Base-by-base conservation (phyloP, 2,113 vertebrate species). In the Phylloscopus trochiloides region DNA sequence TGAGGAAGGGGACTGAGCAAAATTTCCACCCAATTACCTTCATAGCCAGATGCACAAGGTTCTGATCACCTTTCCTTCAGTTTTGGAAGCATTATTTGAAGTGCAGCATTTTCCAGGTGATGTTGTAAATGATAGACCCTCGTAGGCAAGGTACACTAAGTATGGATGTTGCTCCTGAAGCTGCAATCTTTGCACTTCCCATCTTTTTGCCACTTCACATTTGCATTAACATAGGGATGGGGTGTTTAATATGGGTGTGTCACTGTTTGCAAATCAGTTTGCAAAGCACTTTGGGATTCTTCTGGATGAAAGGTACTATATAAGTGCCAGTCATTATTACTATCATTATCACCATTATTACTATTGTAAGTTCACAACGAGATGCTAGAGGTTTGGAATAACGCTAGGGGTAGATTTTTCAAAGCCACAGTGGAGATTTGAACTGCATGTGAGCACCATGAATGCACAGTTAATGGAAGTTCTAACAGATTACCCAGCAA, bases 311-410 rank as follows among this genome's bases (percentile, higher is more conserved):
- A 90, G 76, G 58, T 84, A 54, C 70, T 92, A 47, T 79, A 50
- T 78, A 89, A 92, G 55, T 91, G 94, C 95, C 94, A 94, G 90
- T 93, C 84, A 85, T 96, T 95, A 92, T 97, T 96, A 82, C 66
- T 81, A 84, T 91, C 67, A 86, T 94, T 92, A 89, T 78, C 90
- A 71, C 81, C 76, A 66, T 78, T 93, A 82, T 95, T 85, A 82
- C 57, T 90, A 74, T 77, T 91, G 28, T 50, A 87, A 65, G 80
- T 95, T 96, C 89, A 78, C 38, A 63, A 73, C 54, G 50, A 94
- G 81, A 36, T 36, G 36, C 36, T 36, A 36, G 36, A 36, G 36
- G 36, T 16, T 40, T 76, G 55, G 45, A 88, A 73, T 91, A 83
- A 79, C 32, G 82, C 66, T 34, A 36, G 42, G 59, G 54, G 34